phyloP scores from a whole-genome alignment of 2,113 vertebrate species.

The Silurus meridionalis region DNA sequence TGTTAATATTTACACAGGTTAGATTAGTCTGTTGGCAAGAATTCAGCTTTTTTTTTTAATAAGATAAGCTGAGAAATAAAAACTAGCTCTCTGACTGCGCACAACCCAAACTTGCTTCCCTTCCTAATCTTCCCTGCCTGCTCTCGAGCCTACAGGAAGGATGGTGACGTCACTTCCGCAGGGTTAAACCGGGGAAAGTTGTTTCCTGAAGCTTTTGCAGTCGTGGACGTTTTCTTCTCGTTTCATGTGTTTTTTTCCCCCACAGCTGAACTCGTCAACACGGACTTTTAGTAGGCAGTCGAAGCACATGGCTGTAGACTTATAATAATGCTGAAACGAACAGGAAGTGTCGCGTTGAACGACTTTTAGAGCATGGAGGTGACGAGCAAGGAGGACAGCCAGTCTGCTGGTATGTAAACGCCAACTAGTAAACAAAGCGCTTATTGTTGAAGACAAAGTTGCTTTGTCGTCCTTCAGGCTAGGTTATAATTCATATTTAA shows the following conservation, averaged over 20 bases:
- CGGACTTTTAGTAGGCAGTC: not conserved
- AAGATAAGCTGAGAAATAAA: not conserved
- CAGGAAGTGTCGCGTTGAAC: not conserved
- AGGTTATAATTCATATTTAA: not conserved
- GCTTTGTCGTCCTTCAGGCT: too few species aligned
- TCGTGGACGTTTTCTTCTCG: not conserved
- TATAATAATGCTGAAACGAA: conserved; percentile 20
- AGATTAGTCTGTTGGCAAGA: not conserved
- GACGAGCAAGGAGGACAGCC: conserved; percentile 57
- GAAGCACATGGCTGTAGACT: not conserved
- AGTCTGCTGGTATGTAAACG: conserved; percentile 48
- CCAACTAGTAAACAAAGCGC: not conserved
- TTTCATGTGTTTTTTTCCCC: not conserved
- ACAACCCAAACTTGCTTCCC: not conserved
- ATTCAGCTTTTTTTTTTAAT: not conserved
- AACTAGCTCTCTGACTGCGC: not conserved
- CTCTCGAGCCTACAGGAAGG: conserved; percentile 57
- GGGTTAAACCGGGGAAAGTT: conserved; percentile 73
- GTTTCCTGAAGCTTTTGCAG: conserved; percentile 68
- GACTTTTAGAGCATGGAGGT: conserved; percentile 53
- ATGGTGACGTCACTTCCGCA: conserved; percentile 71
- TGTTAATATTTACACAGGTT: conserved; percentile 3
- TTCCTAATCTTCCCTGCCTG: not conserved
- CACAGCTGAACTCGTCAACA: not conserved
- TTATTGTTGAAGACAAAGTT: not conserved